Base-by-base conservation (phyloP, 2,797 vertebrate species). In the Eulemur albifrons region DNA sequence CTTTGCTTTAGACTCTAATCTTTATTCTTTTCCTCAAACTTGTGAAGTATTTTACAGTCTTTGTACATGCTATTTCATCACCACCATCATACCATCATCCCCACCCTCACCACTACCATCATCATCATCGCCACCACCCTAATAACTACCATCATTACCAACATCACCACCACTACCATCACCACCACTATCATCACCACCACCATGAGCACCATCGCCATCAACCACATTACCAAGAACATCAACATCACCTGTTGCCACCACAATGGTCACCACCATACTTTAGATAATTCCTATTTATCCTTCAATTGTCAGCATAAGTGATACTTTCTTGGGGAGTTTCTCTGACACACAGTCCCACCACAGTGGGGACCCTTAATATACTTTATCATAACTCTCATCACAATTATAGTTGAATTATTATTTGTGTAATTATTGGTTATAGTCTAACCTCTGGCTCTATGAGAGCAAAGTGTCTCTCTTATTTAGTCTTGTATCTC, bases 131-230 rank as follows among this genome's bases (percentile, higher is more conserved):
- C 18, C 0, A 1, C 2, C 32, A 12, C 1, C 15, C 43, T 4
- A 6, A 40, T 10, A 50, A 57, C 8, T 7, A 61, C 59, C 25
- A 9, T 15, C 65, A 69, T 21, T 15, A 52, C 4, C 6, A 9
- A 7, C 4, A 18, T 4, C 52, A 79, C 4, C 1, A 21, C 3
- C 50, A 45, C 4, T 2, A 21, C 3, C 50, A 45, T 0, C 63
- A 2, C 13, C 43, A 65, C 32, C 38, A 67, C 3, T 3, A 13
- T 11, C n/a, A 52, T 1, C 8, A 54, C 38, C 21, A 57, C 54
- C 21, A 23, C 20, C 52, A 54, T 23, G 20, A 57, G 8, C 54
- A 17, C 2, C 25, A 45, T 6, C 10, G 43, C 18, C 50, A 59
- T 12, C 14, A n/a, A 4, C 32, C 9, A 35, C 13, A 11, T 10